Percentiles rank a stretch among this genome's conserved stretches.
These are phyloP conservation scores for Danaus melanippus DNA, from an alignment of 1,140 invertebrate genomes.

Conservation along the genomic window DNA sequence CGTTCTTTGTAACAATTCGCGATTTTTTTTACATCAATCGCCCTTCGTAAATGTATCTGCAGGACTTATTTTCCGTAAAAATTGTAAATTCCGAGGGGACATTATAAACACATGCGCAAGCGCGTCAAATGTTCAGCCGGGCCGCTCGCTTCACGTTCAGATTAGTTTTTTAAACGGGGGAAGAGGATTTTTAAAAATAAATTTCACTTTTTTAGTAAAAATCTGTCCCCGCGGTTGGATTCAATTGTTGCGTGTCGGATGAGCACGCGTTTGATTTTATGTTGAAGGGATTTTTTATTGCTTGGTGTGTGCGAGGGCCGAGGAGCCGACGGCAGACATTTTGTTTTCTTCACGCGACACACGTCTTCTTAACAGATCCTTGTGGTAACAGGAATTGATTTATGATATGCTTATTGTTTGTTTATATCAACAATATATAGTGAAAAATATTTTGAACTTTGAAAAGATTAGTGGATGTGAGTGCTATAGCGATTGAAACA, in stretches of 20 bases:
- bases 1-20: slow-evolving; percentile 51
- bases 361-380: slow-evolving; percentile 9
- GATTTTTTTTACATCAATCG: slow-evolving; percentile 46
- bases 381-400: slow-evolving; percentile 7
- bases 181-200: slow-evolving; percentile 67
- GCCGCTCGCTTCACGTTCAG: slow-evolving; percentile 46
- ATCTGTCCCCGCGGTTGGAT: slow-evolving; percentile 59
- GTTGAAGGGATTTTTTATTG: slow-evolving; percentile 65
- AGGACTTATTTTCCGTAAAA: slow-evolving; percentile 54
- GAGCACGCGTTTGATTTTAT: slow-evolving; percentile 66
- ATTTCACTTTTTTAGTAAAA: slow-evolving; percentile 63
- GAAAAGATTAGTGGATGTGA: too few relatives aligned
- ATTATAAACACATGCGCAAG: slow-evolving; percentile 68
- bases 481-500: too few relatives aligned
- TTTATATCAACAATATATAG: too few relatives aligned
- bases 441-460: too few relatives aligned
- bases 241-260: slow-evolving; percentile 70
- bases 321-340: slow-evolving; percentile 6
- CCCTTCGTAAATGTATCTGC: slow-evolving; percentile 45
- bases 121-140: slow-evolving; percentile 70
- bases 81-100: slow-evolving; percentile 62
- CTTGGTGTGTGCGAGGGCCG: slow-evolving; percentile 52
- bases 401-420: slow-evolving; percentile 3
- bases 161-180: slow-evolving; percentile 68
- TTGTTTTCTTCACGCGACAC: slow-evolving; percentile 18